A percentile compares a stretch with the other conserved stretches of the same genome.
Conservation (phyloP, 2,888 invertebrate species). For the Lepidocyrtinus sp. region DNA sequence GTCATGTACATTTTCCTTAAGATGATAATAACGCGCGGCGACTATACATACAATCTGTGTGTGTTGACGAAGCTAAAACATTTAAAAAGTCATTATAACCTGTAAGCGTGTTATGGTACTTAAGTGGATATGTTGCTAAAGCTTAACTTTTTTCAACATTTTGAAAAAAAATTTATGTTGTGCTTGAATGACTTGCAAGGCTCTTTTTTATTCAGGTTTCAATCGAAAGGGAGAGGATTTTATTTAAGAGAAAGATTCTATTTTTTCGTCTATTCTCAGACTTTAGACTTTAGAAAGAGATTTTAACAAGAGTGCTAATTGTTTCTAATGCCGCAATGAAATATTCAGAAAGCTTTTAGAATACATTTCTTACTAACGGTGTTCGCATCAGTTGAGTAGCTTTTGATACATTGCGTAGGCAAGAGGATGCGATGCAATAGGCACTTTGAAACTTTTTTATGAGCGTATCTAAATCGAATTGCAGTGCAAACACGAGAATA, state of each 20-base stretch:
- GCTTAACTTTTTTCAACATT: conserved; percentile 54
- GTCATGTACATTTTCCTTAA: neutral
- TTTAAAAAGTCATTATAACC: conserved; percentile 41
- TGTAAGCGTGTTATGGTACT: no score
- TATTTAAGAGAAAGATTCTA: no score
- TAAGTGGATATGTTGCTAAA: no score
- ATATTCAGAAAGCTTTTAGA: no score
- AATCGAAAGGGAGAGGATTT: conserved; percentile 37
- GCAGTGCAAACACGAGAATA: neutral
- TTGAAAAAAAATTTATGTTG: conserved; percentile 18
- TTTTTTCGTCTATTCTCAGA: no score
- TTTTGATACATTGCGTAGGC: no score
- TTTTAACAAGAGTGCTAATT: conserved; percentile 16
- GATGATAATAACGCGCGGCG: neutral
- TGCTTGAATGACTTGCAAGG: conserved; percentile 16
- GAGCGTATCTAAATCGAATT: neutral
- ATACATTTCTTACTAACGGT: conserved; percentile 29
- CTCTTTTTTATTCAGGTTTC: neutral
- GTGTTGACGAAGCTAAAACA: neutral
- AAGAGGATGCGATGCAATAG: no score
- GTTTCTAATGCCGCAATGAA: neutral
- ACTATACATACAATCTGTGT: neutral
- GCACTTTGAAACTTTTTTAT: neutral
- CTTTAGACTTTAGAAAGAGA: no score
- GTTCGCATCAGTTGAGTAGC: conserved; percentile 52